Evolutionary conservation across 2,888 invertebrate species (phyloP), one percentile per base, ranked within the genome.

Genomic region (Coleophora deauratella): DNA sequence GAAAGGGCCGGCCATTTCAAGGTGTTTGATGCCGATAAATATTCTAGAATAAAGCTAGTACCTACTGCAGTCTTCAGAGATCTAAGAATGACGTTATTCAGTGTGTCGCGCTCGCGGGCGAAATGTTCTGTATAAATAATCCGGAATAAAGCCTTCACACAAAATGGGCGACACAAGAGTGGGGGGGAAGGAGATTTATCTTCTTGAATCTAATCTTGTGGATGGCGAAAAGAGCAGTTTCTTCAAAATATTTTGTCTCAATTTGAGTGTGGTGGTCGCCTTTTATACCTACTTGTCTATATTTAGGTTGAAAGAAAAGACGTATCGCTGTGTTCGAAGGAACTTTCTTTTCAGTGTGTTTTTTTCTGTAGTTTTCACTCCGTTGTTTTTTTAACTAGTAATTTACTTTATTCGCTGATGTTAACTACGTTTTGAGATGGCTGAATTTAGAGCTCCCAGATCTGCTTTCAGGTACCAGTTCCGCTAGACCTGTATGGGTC

Each of bases 131-230:
- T 73, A 76, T 77, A 78, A 78, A 78, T 79, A 79, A 78, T 76
- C 72, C 66, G 48, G 71, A 70, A 76, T 77, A 77, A 76, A 78
- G 77, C 71, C 73, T 71, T 73, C 71, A 72, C 69, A 75, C 72
- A 77, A 73, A 75, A 72, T 64, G 72, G 67, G 69, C 57, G 67
- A 73, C 71, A 67, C 70, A 61, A 73, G 71, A 62, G 69, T 68
- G 65, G 72, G 69, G 68, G 65, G 72, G 69, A 65, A 66, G 61
- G 65, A 68, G 79, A 84, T 82, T 80, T 84, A 84, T 82, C 72
- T 75, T 62, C 73, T 72, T 67, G 78, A 78, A 80, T 82, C 74
- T 81, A 81, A 81, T 82, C 79, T 82, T 75, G 76, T 59, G 77
- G 74, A 78, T 80, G 71, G 75, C 65, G 70, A 76, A 78, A 76